Evolutionary conservation across 2,797 vertebrate genomes (phyloP), one percentile per base, ranked within the genome.

Genomic region (Eleutherodactylus coqui): DNA sequence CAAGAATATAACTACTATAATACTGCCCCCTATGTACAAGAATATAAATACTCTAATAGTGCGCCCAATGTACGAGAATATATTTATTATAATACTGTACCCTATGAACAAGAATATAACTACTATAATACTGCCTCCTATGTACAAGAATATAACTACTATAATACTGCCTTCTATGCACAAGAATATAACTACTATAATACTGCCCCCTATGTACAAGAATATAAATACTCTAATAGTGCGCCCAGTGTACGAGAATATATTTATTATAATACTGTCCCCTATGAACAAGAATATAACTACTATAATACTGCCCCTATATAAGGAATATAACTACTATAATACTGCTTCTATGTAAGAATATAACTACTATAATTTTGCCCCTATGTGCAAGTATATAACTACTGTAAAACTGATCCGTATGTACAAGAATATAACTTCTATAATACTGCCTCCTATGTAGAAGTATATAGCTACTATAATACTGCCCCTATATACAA

Each of bases 401-500:
- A 60, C 58, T 60, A 60, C 58, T 60, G 29, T 60, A 60, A 27
- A 27, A 60, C 49, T 51, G 49, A n/a, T n/a, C n/a, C n/a, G n/a
- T n/a, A n/a, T 58, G 13, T 58, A 27, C 55, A 58, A 58, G 24
- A 58, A 58, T 58, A 58, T 58, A 58, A 58, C 55, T 58, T 10
- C 55, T 58, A 58, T 58, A 58, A 58, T 58, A 58, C 55, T 58
- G n/a, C 55, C 11, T n/a, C 55, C 55, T 58, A 58, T 58, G 13
- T 58, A 62, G n/a, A 62, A 62, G 58, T 29, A 62, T 62, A 62
- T 62, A 62, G 32, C 58, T 62, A 62, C 58, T 62, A 62, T 58
- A 58, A 58, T 58, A 58, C 55, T 58, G 55, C 55, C n/a, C 55
- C 55, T 58, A 58, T 58, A 13, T 58, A 58, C 55, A 58, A 58